These are phyloP conservation scores for Nasonia longicornis DNA, from an alignment of 1,140 invertebrate genomes.

Conservation along the genomic window DNA sequence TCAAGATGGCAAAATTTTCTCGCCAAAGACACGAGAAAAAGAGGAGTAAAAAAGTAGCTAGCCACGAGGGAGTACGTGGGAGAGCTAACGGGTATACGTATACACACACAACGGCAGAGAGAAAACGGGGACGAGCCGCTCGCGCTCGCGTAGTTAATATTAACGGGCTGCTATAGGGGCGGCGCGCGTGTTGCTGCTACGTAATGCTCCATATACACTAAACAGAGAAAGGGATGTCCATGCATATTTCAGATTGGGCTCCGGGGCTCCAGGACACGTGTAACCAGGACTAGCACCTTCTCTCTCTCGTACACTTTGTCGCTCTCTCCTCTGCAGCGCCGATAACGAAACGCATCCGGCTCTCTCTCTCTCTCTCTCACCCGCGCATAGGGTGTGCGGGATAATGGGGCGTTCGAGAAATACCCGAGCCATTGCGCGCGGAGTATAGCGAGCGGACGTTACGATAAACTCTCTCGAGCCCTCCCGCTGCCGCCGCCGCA, in stretches of 20 bases:
- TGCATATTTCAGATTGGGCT: constrained; percentile 59
- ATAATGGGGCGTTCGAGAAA: constrained; percentile 33
- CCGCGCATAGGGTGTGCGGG: neutral
- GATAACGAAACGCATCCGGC: constrained; percentile 18
- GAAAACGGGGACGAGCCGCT: neutral
- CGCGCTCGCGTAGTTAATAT: constrained; percentile 58
- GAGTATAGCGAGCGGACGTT: neutral
- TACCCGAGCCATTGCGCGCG: constrained; percentile 22
- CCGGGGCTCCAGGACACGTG: neutral
- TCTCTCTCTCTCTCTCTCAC: neutral
- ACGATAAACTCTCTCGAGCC: constrained; percentile 20
- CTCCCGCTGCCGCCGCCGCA: neutral
- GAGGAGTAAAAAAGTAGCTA: neutral
- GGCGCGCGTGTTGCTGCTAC: constrained; percentile 58
- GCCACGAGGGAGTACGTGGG: neutral
- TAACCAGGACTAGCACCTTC: constrained; percentile 11
- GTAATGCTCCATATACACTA: constrained; percentile 58
- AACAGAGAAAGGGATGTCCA: constrained; percentile 59
- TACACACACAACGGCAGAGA: neutral
- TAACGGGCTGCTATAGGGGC: constrained; percentile 56
- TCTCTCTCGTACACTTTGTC: constrained; percentile 9
- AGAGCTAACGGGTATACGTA: neutral
- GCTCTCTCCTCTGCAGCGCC: neutral
- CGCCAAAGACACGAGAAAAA: constrained; percentile 7
- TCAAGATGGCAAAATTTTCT: constrained; percentile 25